A percentile compares a stretch with the other conserved stretches of the same genome.
These are phyloP conservation scores for Pocillopora meandrina DNA, from an alignment of 92 coral and sea anemone species.

Conservation along the genomic window DNA sequence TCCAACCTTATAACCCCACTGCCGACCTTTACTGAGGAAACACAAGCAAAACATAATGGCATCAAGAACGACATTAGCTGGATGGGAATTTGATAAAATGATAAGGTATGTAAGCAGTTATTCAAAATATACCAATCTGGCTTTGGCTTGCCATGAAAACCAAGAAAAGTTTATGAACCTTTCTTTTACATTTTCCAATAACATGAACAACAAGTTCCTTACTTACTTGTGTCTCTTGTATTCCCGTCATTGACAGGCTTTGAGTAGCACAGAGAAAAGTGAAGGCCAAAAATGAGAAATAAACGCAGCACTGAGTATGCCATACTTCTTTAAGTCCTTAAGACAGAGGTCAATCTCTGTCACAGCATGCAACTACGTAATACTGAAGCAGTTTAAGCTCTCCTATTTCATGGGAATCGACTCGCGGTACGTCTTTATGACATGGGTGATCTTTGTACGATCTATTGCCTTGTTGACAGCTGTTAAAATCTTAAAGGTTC, in stretches of 20 bases:
- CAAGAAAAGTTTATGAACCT: too few species aligned
- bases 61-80: too few species aligned
- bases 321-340: background rate
- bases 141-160: too few species aligned
- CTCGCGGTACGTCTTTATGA: background rate
- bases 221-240: background rate
- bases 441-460: too few species aligned
- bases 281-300: background rate
- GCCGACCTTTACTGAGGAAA: too few species aligned
- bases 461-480: slow-evolving; percentile 8
- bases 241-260: background rate
- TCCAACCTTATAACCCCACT: too few species aligned
- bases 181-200: too few species aligned
- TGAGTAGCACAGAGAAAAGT: background rate
- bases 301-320: background rate
- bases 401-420: slow-evolving; percentile 19
- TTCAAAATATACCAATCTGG: too few species aligned
- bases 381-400: background rate
- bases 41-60: too few species aligned
- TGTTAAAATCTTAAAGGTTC: background rate
- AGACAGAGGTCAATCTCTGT: background rate
- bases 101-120: too few species aligned
- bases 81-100: too few species aligned
- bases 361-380: background rate
- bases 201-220: background rate